A percentile compares a stretch with the other conserved stretches of the same genome.
Conservation (phyloP, 1,140 invertebrate genomes). For the Habropoda laboriosa region DNA sequence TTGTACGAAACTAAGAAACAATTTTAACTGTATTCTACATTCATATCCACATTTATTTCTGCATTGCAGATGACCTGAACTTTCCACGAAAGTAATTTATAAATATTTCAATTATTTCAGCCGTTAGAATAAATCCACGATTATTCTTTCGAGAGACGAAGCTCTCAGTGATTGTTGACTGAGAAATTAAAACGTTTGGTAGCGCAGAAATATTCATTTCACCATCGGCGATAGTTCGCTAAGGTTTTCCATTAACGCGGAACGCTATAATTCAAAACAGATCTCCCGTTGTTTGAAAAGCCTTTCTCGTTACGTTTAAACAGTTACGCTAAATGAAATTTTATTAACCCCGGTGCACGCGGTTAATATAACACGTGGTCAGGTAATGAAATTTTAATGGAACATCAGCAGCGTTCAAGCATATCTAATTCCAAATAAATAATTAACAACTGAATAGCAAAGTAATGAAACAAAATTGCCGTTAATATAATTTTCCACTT, state of each 20-base stretch:
- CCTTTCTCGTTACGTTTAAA: neutral
- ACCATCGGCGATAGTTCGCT: neutral
- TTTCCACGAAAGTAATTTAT: no score
- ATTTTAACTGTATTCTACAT: no score
- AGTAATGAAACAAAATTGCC: neutral
- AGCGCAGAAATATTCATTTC: neutral
- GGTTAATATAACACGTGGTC: neutral
- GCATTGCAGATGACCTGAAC: no score
- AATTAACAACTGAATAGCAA: neutral
- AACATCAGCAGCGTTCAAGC: neutral
- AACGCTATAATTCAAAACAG: neutral
- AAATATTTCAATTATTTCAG: no score
- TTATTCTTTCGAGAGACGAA: no score
- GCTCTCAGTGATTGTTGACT: no score
- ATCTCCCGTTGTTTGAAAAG: neutral
- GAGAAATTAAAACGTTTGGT: neutral
- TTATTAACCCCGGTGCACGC: neutral
- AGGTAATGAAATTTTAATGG: constrained; percentile 17
- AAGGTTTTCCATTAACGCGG: neutral
- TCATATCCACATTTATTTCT: no score
- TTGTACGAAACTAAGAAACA: no score
- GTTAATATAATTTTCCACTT: neutral
- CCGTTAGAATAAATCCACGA: no score
- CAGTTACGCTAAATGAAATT: constrained; percentile 5
- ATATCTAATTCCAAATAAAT: constrained; percentile 1